A percentile compares a stretch with the other conserved stretches of the same genome.
Evolutionary conservation across 1,140 invertebrate species (phyloP).

Genomic region (Watersipora subatra): DNA sequence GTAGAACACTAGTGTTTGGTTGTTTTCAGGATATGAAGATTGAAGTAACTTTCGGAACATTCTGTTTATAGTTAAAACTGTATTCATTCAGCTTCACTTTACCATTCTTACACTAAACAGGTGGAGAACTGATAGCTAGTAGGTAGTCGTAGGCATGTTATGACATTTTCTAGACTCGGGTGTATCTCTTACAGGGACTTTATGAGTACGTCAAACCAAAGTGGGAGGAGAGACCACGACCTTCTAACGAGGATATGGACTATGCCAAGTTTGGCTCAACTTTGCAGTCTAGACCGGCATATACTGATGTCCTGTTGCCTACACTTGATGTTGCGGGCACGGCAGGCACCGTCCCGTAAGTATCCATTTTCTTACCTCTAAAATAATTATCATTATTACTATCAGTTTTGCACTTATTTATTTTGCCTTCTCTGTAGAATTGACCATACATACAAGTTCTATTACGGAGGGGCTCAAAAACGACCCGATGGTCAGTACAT

Average conservation of each 20-base stretch:
- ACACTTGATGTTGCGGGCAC: neutral
- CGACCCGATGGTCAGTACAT: conserved; percentile 42
- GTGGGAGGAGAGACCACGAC: conserved; percentile 21
- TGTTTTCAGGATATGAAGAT: no score
- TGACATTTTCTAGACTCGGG: neutral
- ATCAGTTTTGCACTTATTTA: no score
- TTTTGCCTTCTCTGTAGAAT: no score
- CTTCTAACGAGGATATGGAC: conserved; percentile 18
- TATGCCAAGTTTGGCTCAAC: conserved; percentile 29
- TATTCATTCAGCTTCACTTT: no score
- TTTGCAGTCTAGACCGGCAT: conserved; percentile 18
- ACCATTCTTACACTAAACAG: no score
- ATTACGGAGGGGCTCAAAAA: conserved; percentile 45
- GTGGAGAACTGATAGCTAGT: no score
- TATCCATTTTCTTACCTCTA: no score
- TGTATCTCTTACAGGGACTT: conserved; percentile 23
- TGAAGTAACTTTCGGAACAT: no score
- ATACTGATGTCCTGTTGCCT: conserved; percentile 9
- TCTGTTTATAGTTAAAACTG: no score
- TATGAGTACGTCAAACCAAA: conserved; percentile 32
- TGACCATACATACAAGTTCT: conserved; percentile 44
- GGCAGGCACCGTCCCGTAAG: neutral
- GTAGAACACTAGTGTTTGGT: no score
- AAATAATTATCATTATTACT: no score
- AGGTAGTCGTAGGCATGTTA: no score